Percentiles rank a stretch among this genome's conserved stretches.
phyloP scores from a whole-genome alignment of 2,888 invertebrate species.

The Phytoseiulus persimilis region DNA sequence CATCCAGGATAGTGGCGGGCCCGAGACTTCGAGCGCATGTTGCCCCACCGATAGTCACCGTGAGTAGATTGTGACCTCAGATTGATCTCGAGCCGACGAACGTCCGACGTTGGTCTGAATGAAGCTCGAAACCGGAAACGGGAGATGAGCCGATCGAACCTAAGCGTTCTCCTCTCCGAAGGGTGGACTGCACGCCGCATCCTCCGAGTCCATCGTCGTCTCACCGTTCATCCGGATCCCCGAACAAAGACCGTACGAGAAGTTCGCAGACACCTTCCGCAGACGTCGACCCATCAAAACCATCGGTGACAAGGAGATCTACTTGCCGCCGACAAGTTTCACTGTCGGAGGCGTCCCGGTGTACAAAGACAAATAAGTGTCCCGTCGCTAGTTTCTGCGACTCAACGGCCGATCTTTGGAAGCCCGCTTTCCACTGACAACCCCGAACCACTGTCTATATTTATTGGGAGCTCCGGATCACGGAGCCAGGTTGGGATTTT shows the following conservation, averaged over 20 bases:
- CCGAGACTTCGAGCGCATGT: background rate
- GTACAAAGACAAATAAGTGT: constrained; percentile 22
- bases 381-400: background rate
- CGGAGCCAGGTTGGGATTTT: no score
- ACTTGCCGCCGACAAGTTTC: background rate
- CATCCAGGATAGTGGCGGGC: background rate
- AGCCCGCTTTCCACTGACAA: no score
- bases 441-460: no score
- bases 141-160: no score
- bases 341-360: constrained; percentile 8
- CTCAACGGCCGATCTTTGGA: no score
- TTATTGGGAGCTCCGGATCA: no score
- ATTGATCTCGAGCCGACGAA: no score
- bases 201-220: constrained; percentile 9
- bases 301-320: constrained; percentile 31
- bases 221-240: background rate
- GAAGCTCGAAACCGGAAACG: no score
- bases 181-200: constrained; percentile 28
- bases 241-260: constrained; percentile 6
- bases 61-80: background rate
- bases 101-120: background rate
- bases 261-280: constrained; percentile 20
- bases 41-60: background rate
- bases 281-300: constrained; percentile 16
- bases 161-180: background rate